Base-by-base conservation (phyloP, 2,113 vertebrate genomes). In the Callopanchax toddi region DNA sequence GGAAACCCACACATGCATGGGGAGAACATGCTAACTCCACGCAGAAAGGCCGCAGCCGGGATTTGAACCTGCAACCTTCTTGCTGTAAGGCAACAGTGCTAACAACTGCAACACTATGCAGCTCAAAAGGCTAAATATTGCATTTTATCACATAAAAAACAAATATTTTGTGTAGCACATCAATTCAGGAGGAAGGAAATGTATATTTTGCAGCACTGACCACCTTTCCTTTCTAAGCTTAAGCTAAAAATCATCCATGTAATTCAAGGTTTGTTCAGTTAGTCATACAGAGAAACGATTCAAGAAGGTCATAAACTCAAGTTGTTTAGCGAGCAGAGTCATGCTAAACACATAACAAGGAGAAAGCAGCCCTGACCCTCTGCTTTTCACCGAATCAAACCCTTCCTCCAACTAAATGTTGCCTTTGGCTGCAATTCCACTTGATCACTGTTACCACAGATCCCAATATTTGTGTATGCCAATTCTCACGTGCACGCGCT, bases 391-490 rank as follows among this genome's bases (percentile, higher is more conserved):
- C 23, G 34, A 50, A 45, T 53, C 51, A 57, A 49, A 44, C 45
- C 20, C 49, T 40, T 25, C 56, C 62, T 66, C 67, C 67, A 63
- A 75, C 53, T 68, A 56, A 80, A 79, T 58, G 64, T 76, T 74
- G 72, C 58, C 60, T 63, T 51, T 36, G 64, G 61, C 72, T 58
- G 66, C 71, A 54, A n/a, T 74, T 86, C 61, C 81, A 77, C 76
- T 83, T 79, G 73, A 87, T 88, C 84, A 86, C 77, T 76, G 79
- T 87, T 80, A 79, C 71, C 56, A 29, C 57, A 50, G 71, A 88
- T 80, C 78, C 75, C 63, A 62, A 83, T 86, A 73, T 62, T 53
- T 45, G 71, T 49, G 18, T 5, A n/a, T 69, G 76, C 76, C 76
- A 48, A 43, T 63, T 56, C 56, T 42, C 53, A 36, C 15, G 23